Conservation (phyloP, 1,140 invertebrate genomes). For the Nasonia vitripennis region DNA sequence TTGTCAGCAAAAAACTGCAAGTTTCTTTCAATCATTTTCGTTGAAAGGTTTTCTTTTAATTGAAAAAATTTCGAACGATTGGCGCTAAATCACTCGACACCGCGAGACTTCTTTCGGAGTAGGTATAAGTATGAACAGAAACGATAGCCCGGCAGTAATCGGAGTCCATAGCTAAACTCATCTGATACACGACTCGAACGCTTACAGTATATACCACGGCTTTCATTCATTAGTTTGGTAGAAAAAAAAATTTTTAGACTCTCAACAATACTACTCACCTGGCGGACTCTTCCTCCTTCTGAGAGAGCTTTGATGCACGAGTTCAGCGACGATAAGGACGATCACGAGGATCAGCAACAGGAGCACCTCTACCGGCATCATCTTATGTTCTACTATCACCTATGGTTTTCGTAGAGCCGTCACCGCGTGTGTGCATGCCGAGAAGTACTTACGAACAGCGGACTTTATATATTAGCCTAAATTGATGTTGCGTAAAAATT, state of each 20-base stretch:
- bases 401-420: not conserved
- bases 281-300: constrained; percentile 15
- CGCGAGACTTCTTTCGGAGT: no score
- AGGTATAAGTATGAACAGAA: no score
- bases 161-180: no score
- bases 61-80: no score
- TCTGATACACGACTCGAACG: no score
- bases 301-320: constrained; percentile 1
- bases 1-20: no score
- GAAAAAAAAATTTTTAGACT: not conserved
- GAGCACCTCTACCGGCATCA: constrained; percentile 16
- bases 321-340: not conserved
- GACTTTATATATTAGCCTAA: not conserved
- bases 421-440: not conserved
- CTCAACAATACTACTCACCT: constrained; percentile 29
- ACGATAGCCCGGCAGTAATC: no score
- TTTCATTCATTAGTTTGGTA: not conserved
- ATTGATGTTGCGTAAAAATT: constrained; percentile 12
- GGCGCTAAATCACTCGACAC: no score
- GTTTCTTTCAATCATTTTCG: no score
- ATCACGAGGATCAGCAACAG: not conserved
- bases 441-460: not conserved
- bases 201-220: no score
- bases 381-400: not conserved
- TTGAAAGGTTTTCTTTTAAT: no score